Evolutionary conservation across 2,113 vertebrate species (phyloP), one percentile per base, ranked within the genome.

Genomic region (Leucoraja erinaceus): DNA sequence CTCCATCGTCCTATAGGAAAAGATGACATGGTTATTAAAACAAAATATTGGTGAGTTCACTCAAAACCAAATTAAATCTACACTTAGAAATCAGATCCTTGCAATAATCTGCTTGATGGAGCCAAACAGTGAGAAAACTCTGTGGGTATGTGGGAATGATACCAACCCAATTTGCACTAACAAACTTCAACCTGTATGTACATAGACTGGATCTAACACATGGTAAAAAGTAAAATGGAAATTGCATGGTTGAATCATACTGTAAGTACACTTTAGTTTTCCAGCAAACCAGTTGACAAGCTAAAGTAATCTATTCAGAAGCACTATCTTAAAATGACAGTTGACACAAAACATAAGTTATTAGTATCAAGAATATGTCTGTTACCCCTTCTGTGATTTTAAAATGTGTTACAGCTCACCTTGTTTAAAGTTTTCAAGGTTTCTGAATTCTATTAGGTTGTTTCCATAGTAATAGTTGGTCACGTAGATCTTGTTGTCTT

Each of bases 381-480:
- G 12, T n/a, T 88, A 63, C 28, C 31, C 28, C 5, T 18, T 25
- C 16, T 12, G 5, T 63, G 28, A 33, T 31, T 88, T 88, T 86
- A 61, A 86, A 86, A 10, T 31, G 59, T 90, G 68, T 91, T 72
- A 92, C 61, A 22, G 28, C 94, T 38, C 90, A 99, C 98, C 99
- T 97, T 99, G 98, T 94, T 98, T 98, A 95, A 99, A 99, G 95
- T 96, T 99, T 14, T 99, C 98, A 92, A 99, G 96, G 95, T 98
- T 99, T 93, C 99, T 96, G 94, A 99, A 99, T 95, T 99, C 99
- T 94, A 99, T 97, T 90, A 99, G 96, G 94, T 97, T 99, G 96
- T 99, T 99, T 54, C 99, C 99, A 0, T 99, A 99, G 95, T 99
- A 99, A 94, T 99, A 99, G 95, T 99, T 99, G 93, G 99, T 99